Base-by-base conservation (phyloP, 2,888 invertebrate genomes). In the Mythimna lalbum region DNA sequence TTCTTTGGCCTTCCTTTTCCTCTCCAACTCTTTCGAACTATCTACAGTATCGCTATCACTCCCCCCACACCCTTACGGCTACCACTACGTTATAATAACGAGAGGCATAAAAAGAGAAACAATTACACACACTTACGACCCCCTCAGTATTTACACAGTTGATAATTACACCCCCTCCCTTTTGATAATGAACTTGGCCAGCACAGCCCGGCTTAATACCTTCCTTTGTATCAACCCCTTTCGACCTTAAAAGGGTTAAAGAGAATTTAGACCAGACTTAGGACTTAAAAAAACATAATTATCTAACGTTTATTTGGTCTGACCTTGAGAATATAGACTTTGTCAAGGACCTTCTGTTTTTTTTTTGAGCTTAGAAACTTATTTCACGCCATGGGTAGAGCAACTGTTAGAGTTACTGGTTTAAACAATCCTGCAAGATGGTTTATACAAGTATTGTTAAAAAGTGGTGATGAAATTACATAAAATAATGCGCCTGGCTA, bases 101-200 rank as follows among this genome's bases (percentile, higher is more conserved):
- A 81, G 74, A 52, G 57, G 79, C 68, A 72, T 74, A 86, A 86
- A 84, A 86, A 85, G 81, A 84, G 72, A 82, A 73, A 84, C 80
- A 80, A 82, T 85, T 82, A 83, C 78, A 73, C 69, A 68, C 81
- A 66, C 77, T 80, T 74, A 78, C 73, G 59, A 61, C 70, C 59
- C 52, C 31, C 52, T 23, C 63, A 67, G 65, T 78, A 76, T 81
- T 81, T 76, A 86, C 72, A 73, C 66, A 80, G 78, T 47, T 80
- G 84, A 74, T 82, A 77, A 86, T 76, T 74, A 69, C 55, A 50
- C 59, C 55, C 63, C 62, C 39, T 43, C 57, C 47, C 56, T 82
- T 14, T 76, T 72, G 65, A 73, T 70, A 80, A 68, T 67, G 71
- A 79, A 74, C 69, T 60, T 63, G 50, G 59, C 49, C 53, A 56